Percentiles rank a stretch among this genome's conserved stretches.
These are phyloP conservation scores for Silurus aristotelis DNA, from an alignment of 2,797 vertebrate genomes.

Conservation along the genomic window DNA sequence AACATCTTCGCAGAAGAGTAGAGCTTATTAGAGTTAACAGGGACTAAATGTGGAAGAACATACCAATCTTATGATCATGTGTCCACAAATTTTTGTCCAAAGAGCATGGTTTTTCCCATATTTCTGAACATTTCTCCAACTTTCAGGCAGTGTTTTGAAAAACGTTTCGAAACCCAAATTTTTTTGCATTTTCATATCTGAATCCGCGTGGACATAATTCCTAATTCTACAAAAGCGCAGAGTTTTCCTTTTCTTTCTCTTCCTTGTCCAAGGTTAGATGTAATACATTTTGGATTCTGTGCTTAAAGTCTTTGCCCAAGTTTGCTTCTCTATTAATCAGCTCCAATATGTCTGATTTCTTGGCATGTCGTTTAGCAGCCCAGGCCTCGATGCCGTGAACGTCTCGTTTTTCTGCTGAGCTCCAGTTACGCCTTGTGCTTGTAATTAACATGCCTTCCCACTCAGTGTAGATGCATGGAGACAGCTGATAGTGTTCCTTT, in stretches of 20 bases:
- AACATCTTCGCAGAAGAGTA: too few species aligned
- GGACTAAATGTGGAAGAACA: too few species aligned
- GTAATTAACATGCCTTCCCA: conserved; percentile 65
- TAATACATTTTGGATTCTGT: conserved; percentile 65
- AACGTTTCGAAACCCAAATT: background rate
- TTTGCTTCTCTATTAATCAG: conserved; percentile 69
- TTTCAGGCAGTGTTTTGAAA: background rate
- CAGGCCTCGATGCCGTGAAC: conserved; percentile 55
- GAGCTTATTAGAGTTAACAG: too few species aligned
- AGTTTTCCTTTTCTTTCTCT: conserved; percentile 27
- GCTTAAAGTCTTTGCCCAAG: conserved; percentile 63
- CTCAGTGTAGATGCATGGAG: conserved; percentile 49
- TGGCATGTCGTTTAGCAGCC: conserved; percentile 58
- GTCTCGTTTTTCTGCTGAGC: conserved; percentile 46
- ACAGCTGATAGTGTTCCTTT: conserved; percentile 42
- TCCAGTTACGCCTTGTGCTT: conserved; percentile 51
- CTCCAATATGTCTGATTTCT: conserved; percentile 66
- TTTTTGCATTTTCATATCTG: background rate
- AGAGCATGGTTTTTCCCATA: too few species aligned
- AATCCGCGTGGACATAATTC: background rate
- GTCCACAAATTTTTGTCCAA: too few species aligned
- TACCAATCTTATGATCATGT: too few species aligned
- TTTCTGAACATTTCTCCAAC: background rate
- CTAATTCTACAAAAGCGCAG: conserved; percentile 17
- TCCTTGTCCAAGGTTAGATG: conserved; percentile 56